Base-by-base conservation (phyloP, 2,888 invertebrate genomes). In the Nomada fucata region DNA sequence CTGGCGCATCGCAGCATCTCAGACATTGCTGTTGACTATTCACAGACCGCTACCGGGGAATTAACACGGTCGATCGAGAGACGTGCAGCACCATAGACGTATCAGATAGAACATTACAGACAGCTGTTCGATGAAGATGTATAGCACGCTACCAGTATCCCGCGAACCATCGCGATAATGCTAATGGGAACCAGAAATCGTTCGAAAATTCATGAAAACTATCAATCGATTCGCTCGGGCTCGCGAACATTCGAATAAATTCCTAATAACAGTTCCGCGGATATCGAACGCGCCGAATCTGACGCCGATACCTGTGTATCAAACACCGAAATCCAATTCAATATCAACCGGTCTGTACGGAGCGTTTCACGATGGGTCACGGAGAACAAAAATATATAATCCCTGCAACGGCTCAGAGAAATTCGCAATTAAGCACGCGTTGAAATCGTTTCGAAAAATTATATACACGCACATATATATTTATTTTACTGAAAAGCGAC, bases 21-120 rank as follows among this genome's bases (percentile, higher is more conserved):
- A 77, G 65, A 75, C 76, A 44, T 53, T 60, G 29, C 60, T 67
- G 77, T 75, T 77, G 77, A 77, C 77, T 77, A 77, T 77, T 75
- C 77, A 75, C 65, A 75, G 23, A 75, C 77, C 23, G 77, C 74
- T 77, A 75, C 76, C 44, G 29, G 60, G 60, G 76, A 67, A 77
- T 77, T 77, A 77, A 75, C 76, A 52, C 52, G 59, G 65, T 67
- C 67, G 77, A 77, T 74, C 65, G 77, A 52, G 67, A 61, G 52
- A 53, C 60, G 77, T 74, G 52, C 59, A 74, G 26, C 18, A 10
- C 23, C 44, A 52, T 59, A 44, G 26, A 53, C 77, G 60, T 67
- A 65, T 75, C 29, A 9, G 42, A 59, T 29, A 47, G 47, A 47
- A 44, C 61, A 55, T 44, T 53, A 23, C 65, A 29, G 59, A 29